These are phyloP conservation scores for Caligus rogercresseyi DNA, from an alignment of 1,140 invertebrate genomes.

Conservation along the genomic window DNA sequence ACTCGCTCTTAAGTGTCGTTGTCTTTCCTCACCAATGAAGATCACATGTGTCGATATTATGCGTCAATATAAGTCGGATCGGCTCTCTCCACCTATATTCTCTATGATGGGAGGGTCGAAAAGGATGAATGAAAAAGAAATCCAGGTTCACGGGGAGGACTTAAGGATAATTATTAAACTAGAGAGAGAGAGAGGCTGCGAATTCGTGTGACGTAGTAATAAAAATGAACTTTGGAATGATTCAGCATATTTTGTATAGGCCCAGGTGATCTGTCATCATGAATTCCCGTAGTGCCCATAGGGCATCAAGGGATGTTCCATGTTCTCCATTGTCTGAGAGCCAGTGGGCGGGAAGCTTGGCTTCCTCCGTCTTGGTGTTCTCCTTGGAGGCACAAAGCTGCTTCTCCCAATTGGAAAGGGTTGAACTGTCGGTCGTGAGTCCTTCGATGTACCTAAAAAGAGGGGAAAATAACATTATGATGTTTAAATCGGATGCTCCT, in stretches of 20 bases:
- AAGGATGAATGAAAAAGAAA: background rate
- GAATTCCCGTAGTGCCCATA: conserved; percentile 82
- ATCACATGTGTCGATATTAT: too few relatives aligned
- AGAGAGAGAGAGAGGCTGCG: background rate
- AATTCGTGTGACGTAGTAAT: conserved; percentile 11
- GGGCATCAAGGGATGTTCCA: conserved; percentile 62
- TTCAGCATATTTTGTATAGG: conserved; percentile 28
- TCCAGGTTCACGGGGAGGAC: too few relatives aligned
- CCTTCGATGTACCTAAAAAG: conserved; percentile 14
- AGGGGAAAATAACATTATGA: too few relatives aligned
- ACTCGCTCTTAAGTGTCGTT: too few relatives aligned
- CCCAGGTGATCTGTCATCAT: conserved; percentile 68
- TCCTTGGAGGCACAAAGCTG: conserved; percentile 16
- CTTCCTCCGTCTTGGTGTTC: conserved; percentile 2
- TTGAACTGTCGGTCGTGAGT: conserved; percentile 1
- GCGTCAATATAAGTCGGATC: too few relatives aligned
- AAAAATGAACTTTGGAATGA: conserved; percentile 6
- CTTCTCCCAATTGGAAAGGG: conserved; percentile 18
- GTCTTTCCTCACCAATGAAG: too few relatives aligned
- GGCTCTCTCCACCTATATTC: too few relatives aligned
- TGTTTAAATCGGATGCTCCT: too few relatives aligned
- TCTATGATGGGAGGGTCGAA: background rate
- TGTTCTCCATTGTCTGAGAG: conserved; percentile 52
- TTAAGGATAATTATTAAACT: background rate
- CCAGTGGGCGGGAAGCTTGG: conserved; percentile 50